Conservation (phyloP, 2,113 vertebrate species). For the Megaceryle maxima region DNA sequence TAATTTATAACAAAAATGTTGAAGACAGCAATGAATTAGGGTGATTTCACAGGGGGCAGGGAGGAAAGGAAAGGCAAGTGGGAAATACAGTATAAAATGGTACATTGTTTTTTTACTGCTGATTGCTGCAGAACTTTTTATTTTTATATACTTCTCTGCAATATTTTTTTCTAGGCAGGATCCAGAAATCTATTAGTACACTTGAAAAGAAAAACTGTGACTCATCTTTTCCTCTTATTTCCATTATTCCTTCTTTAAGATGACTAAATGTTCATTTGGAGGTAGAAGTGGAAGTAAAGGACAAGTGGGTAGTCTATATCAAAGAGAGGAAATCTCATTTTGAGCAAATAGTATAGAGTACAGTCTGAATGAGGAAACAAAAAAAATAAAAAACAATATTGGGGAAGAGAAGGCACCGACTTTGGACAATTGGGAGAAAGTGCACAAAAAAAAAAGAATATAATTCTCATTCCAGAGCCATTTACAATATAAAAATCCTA, state of each 20-base stretch:
- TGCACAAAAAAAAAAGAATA: not conserved
- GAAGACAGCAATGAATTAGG: not conserved
- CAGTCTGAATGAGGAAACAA: not conserved
- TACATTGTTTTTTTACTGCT: not conserved
- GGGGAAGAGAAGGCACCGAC: not conserved
- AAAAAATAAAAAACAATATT: not conserved
- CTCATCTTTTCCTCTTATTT: not conserved
- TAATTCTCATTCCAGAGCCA: not conserved
- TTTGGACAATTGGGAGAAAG: not conserved
- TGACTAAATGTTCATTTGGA: not conserved
- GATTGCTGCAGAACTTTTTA: not conserved
- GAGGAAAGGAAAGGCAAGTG: not conserved
- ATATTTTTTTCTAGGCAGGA: not conserved
- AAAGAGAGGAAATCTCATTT: not conserved
- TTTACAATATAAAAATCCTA: not conserved
- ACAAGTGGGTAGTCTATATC: not conserved
- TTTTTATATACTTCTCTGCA: not conserved
- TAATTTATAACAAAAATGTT: not conserved
- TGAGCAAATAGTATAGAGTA: not conserved
- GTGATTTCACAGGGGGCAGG: not conserved
- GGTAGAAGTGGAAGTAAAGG: not conserved
- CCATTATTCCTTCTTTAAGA: not conserved
- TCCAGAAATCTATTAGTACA: not conserved
- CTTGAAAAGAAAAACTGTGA: not conserved
- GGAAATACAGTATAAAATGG: not conserved